Percentiles rank a stretch among this genome's conserved stretches.
Conservation (phyloP, 1,140 invertebrate genomes). For the Microplitis demolitor region DNA sequence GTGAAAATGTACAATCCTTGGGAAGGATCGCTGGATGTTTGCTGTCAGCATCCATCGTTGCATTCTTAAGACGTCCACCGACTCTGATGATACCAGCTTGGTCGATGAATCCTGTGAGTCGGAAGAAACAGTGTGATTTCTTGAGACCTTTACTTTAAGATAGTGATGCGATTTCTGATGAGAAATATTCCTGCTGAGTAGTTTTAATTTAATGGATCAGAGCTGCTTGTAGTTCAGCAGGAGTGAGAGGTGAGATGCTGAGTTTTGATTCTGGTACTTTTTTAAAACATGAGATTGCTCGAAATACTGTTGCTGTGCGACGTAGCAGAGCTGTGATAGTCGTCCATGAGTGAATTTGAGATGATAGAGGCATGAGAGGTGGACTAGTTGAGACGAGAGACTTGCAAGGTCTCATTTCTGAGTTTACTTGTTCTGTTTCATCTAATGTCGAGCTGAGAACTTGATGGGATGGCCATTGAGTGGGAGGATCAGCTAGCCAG, state of each 20-base stretch:
- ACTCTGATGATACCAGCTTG: background rate
- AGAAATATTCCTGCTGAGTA: background rate
- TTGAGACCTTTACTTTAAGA: background rate
- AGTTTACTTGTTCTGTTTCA: background rate
- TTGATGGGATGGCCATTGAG: background rate
- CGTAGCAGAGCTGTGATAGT: background rate
- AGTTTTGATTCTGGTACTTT: background rate
- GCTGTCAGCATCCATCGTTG: background rate
- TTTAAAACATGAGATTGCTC: too few relatives aligned
- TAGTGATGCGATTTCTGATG: background rate
- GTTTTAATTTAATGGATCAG: background rate
- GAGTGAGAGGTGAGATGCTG: background rate
- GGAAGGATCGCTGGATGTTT: conserved; percentile 8
- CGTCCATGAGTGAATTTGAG: background rate
- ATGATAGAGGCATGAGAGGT: too few relatives aligned
- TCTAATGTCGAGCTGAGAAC: background rate
- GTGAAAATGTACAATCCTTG: background rate
- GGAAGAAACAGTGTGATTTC: background rate
- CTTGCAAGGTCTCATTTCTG: background rate
- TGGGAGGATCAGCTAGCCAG: background rate
- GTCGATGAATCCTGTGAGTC: conserved; percentile 11
- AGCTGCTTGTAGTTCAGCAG: background rate
- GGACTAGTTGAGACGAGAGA: too few relatives aligned
- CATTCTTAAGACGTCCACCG: conserved; percentile 10
- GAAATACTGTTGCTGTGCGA: too few relatives aligned